phyloP scores from a whole-genome alignment of 2,797 vertebrate genomes.

The Odontamblyopus rebecca region DNA sequence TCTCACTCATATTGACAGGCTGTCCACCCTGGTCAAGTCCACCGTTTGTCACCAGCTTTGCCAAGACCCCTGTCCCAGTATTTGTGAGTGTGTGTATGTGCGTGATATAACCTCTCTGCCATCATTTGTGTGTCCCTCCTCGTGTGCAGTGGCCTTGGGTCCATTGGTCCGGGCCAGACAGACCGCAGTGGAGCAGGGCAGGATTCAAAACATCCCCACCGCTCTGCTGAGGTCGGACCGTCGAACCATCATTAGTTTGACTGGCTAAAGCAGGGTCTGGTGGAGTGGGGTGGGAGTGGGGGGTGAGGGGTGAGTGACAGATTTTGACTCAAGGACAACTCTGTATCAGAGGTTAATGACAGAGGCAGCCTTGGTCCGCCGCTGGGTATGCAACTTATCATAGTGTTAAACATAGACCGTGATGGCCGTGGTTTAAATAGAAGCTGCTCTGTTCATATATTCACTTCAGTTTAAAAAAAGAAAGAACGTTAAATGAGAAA shows the following conservation, averaged over 20 bases:
- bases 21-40: conserved; percentile 20
- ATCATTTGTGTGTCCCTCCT: conserved; percentile 35
- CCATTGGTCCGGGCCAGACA: conserved; percentile 44
- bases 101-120: neutral
- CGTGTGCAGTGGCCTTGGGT: conserved; percentile 58
- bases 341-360: conserved; percentile 71
- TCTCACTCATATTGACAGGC: conserved; percentile 37
- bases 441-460: neutral
- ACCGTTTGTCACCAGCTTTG: conserved; percentile 31
- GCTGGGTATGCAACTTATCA: conserved; percentile 62
- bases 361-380: conserved; percentile 59
- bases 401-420: conserved; percentile 44
- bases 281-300: neutral
- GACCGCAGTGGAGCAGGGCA: conserved; percentile 48
- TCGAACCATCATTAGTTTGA: conserved; percentile 65
- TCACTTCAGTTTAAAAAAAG: neutral
- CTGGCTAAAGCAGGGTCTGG: conserved; percentile 54
- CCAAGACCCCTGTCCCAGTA: conserved; percentile 9
- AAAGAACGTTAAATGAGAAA: neutral
- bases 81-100: conserved; percentile 11
- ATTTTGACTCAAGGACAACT: conserved; percentile 71
- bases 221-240: conserved; percentile 63
- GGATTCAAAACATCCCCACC: conserved; percentile 47
- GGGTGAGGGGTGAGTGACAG: conserved; percentile 55
- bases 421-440: neutral